Evolutionary conservation across 2,888 invertebrate species (phyloP), one percentile per base, ranked within the genome.

Genomic region (Kryphioiulus occultus): DNA sequence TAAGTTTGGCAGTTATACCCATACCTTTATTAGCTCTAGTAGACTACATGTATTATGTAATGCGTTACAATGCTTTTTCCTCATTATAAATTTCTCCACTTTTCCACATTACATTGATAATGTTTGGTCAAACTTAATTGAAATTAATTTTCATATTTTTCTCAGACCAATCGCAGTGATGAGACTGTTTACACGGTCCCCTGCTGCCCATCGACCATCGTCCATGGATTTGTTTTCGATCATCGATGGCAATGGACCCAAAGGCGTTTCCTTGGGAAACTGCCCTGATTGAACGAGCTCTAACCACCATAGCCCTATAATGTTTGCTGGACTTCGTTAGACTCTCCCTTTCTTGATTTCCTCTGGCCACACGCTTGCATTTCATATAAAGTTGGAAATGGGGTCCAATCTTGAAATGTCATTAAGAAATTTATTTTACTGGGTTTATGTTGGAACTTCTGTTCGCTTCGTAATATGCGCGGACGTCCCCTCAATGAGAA

Each of bases 321-420:
- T n/a, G n/a, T n/a, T 22, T 68, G 10, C 68, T 10, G n/a, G 26
- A 26, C 68, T 68, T 26, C 26, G 7, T 26, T 0, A n/a, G 53
- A 7, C 26, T 26, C 0, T 68, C n/a, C n/a, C n/a, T 26, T 68
- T 68, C 22, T 68, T 9, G 26, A 68, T 68, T 68, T 22, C 68
- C 10, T 26, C 68, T 68, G 68, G 26, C 68, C 26, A 26, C 22
- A 10, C 12, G 68, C 68, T 26, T 26, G 68, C 68, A 68, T 68
- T 68, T 68, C 68, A 26, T 68, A 68, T 68, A 68, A 68, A 68
- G 68, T 68, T 68, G 68, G 68, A 68, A 68, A 68, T 68, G 68
- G 68, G 68, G 68, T 68, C 68, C 68, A 68, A 68, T 68, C 68
- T 68, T 68, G 68, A 68, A 68, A 68, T n/a, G 68, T 68, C 68